A percentile compares a stretch with the other conserved stretches of the same genome.
These are phyloP conservation scores for Lepidocyrtoides sp. DNA, from an alignment of 2,888 invertebrate species.

Conservation along the genomic window DNA sequence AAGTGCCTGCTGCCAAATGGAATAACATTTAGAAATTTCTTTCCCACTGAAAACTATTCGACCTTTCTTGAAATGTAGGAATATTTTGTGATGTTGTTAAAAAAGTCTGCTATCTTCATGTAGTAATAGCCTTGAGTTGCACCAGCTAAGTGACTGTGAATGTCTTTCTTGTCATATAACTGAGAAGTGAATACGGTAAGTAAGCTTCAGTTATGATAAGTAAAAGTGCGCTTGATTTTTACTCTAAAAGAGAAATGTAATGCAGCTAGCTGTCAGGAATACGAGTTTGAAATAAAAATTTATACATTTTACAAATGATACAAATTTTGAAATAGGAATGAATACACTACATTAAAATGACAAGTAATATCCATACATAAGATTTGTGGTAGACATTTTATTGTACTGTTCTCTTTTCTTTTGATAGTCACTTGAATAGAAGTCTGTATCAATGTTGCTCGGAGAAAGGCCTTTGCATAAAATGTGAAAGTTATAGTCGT, in stretches of 20 bases:
- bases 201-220: constrained; percentile 13
- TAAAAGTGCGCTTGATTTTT: not conserved
- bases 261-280: constrained; percentile 57
- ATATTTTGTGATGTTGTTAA: constrained; percentile 5
- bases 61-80: constrained; percentile 24
- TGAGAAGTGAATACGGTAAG: not conserved
- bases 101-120: not conserved
- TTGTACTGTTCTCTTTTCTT: constrained; percentile 25
- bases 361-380: not conserved
- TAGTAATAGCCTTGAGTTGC: not conserved
- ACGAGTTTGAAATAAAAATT: constrained; percentile 46
- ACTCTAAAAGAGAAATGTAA: not conserved
- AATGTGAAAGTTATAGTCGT: constrained; percentile 79
- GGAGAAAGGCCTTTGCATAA: constrained; percentile 80
- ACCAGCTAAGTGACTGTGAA: not conserved
- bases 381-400: constrained; percentile 2
- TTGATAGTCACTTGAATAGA: constrained; percentile 78
- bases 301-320: not conserved
- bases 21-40: constrained; percentile 66
- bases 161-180: not conserved
- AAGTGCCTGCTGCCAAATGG: constrained; percentile 75
- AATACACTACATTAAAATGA: not conserved
- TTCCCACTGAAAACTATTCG: constrained; percentile 52
- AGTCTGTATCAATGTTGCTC: constrained; percentile 83
- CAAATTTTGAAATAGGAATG: not conserved